phyloP scores from a whole-genome alignment of 2,797 vertebrate species.

The Chiroxiphia lanceolata region DNA sequence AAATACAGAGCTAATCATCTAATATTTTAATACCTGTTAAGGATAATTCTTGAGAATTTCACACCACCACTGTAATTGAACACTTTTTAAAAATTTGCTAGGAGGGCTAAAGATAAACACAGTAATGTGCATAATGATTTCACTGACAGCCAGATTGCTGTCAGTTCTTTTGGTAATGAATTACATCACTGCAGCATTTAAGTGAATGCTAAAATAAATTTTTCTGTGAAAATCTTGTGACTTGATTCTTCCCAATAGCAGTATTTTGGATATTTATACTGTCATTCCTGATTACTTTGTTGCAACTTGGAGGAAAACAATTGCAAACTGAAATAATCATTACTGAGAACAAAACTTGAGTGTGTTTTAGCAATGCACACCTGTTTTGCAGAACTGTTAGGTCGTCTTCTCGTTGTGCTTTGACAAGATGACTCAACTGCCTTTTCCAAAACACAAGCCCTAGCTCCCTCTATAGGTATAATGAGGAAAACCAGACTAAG shows the following conservation, averaged over 20 bases:
- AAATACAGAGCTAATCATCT: not conserved
- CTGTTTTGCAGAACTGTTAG: not conserved
- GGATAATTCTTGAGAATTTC: not conserved
- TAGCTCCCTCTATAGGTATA: not conserved
- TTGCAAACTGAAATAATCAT: not conserved
- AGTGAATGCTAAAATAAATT: not conserved
- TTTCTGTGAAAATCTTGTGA: not conserved
- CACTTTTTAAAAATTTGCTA: not conserved
- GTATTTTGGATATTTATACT: not conserved
- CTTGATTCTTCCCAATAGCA: not conserved
- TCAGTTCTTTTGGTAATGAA: not conserved
- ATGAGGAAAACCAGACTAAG: not conserved
- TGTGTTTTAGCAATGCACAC: not conserved
- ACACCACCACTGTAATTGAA: not conserved
- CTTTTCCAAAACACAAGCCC: not conserved
- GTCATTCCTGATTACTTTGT: not conserved
- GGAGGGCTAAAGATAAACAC: not conserved
- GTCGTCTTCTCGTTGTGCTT: not conserved
- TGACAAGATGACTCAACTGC: rapidly evolving
- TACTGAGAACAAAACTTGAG: not conserved
- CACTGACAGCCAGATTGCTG: not conserved
- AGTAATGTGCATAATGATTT: not conserved
- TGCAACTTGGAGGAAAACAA: not conserved
- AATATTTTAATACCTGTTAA: not conserved
- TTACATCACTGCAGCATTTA: not conserved